Evolutionary conservation across 2,888 invertebrate genomes (phyloP).

Genomic region (Lobophora halterata): DNA sequence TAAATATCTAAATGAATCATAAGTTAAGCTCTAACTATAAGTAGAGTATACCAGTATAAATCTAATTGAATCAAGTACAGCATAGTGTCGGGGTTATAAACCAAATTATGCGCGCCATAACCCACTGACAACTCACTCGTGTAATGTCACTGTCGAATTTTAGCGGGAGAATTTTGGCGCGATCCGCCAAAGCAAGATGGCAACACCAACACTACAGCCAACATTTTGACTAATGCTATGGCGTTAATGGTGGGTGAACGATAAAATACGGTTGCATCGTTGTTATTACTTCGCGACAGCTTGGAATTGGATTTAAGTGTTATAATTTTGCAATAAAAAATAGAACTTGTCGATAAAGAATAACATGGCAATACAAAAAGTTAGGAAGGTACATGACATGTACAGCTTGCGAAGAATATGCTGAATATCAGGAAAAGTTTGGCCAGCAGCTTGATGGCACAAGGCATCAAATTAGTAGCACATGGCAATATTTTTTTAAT

Average conservation of each 20-base stretch:
- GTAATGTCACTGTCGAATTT: slow-evolving; percentile 70
- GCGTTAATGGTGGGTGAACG: slow-evolving; percentile 68
- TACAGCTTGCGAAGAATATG: too few relatives aligned
- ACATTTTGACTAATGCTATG: slow-evolving; percentile 55
- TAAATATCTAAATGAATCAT: too few relatives aligned
- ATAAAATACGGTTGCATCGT: slow-evolving; percentile 65
- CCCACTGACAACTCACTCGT: slow-evolving; percentile 73
- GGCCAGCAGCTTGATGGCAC: too few relatives aligned
- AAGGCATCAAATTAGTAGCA: too few relatives aligned
- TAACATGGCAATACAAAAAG: too few relatives aligned
- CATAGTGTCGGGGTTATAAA: slow-evolving; percentile 72
- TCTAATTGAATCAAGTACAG: slow-evolving; percentile 62
- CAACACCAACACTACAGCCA: slow-evolving; percentile 50
- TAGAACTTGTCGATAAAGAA: too few relatives aligned
- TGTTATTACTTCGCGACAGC: slow-evolving; percentile 39
- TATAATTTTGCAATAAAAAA: slow-evolving; percentile 8
- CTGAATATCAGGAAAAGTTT: too few relatives aligned
- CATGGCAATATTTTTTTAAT: too few relatives aligned
- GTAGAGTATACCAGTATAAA: too few relatives aligned
- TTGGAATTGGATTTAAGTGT: slow-evolving; percentile 15
- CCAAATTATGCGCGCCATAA: slow-evolving; percentile 79
- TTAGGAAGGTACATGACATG: too few relatives aligned
- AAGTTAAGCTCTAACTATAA: too few relatives aligned
- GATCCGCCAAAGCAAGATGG: slow-evolving; percentile 33
- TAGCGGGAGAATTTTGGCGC: slow-evolving; percentile 55